phyloP scores from a whole-genome alignment of 1,140 invertebrate species.

The Arctopsyche grandis region DNA sequence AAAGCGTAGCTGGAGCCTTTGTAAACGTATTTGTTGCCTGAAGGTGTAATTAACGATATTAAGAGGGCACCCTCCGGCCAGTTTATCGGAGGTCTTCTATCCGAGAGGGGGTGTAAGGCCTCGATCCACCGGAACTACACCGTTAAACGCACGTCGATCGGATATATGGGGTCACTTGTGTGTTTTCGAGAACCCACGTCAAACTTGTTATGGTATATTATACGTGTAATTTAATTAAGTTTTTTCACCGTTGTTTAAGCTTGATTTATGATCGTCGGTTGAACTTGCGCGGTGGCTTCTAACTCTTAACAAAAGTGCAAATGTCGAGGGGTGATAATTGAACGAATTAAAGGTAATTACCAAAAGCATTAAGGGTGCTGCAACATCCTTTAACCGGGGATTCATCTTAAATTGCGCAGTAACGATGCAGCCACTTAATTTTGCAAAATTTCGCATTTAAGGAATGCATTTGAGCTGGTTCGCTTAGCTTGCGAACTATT shows the following conservation, averaged over 20 bases:
- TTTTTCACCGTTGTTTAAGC: background rate
- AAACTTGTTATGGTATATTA: background rate
- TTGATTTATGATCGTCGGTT: background rate
- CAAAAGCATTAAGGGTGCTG: conserved; percentile 23
- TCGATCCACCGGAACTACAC: background rate
- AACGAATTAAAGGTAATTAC: conserved; percentile 36
- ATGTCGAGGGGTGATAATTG: conserved; percentile 39
- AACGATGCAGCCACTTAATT: conserved; percentile 22
- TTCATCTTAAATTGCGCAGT: conserved; percentile 27
- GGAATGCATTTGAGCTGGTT: background rate
- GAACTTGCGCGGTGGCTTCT: background rate
- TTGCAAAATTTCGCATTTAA: background rate
- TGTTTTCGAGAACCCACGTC: background rate
- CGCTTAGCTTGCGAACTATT: background rate
- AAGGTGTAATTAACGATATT: conserved; percentile 45
- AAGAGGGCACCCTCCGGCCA: conserved; percentile 25
- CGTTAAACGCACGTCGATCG: background rate
- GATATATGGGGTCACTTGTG: background rate
- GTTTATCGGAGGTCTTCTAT: conserved; percentile 30
- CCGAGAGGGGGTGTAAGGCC: background rate
- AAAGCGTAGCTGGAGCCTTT: conserved; percentile 35
- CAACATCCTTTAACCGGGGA: conserved; percentile 1
- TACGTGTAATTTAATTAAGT: background rate
- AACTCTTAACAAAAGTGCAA: conserved; percentile 38
- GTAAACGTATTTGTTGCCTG: conserved; percentile 41